phyloP scores from a whole-genome alignment of 1,140 invertebrate genomes.

The Pissodes strobi region DNA sequence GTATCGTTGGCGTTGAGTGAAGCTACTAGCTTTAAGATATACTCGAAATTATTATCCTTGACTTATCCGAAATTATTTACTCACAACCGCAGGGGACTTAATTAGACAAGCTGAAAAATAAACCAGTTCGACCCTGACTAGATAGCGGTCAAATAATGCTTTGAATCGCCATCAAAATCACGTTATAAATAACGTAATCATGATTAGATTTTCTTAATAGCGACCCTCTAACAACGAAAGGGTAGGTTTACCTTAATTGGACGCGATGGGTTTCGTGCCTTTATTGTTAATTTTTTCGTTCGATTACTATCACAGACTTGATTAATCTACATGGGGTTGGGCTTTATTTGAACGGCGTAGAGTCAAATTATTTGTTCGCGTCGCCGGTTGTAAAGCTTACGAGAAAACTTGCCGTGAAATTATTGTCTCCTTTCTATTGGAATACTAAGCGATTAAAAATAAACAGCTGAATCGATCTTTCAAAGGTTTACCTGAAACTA shows the following conservation, averaged over 20 bases:
- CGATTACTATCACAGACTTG: not conserved
- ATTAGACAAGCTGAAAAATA: too few species aligned
- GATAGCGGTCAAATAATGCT: not conserved
- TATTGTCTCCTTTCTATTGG: too few species aligned
- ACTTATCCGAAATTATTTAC: too few species aligned
- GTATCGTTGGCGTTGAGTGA: too few species aligned
- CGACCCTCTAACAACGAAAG: conserved; percentile 21
- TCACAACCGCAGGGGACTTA: too few species aligned
- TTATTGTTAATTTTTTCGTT: conserved; percentile 27
- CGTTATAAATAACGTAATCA: conserved; percentile 27
- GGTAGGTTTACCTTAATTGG: conserved; percentile 29
- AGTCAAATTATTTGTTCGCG: not conserved
- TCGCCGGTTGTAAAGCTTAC: too few species aligned
- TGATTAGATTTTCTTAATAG: conserved; percentile 31
- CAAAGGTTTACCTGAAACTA: too few species aligned
- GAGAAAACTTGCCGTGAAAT: too few species aligned
- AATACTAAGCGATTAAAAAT: too few species aligned
- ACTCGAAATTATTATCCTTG: too few species aligned
- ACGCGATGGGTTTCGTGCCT: conserved; percentile 22
- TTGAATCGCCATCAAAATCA: not conserved
- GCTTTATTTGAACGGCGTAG: not conserved
- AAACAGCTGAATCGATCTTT: too few species aligned
- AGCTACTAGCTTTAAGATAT: too few species aligned
- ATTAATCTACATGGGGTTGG: conserved; percentile 17
- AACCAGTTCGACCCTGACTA: not conserved